Evolutionary conservation across 2,888 invertebrate species (phyloP), one percentile per base, ranked within the genome.

Genomic region (Polyommatus iphigenia): DNA sequence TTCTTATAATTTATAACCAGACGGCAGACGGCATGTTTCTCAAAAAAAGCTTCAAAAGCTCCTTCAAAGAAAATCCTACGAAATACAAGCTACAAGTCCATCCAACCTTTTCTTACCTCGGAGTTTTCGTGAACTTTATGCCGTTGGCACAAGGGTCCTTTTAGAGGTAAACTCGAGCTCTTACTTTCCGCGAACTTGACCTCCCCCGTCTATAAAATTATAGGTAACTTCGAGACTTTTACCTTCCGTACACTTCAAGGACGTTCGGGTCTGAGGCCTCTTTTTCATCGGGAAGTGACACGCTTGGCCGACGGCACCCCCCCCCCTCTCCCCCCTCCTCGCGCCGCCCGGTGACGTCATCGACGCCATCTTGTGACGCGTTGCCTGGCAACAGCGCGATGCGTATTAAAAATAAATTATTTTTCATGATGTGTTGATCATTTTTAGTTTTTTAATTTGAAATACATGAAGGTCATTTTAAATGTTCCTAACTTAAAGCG

Each of bases 291-390:
- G 91, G 92, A 92, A 92, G 90, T 91, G 90, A 90, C 89, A 90
- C 90, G 89, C 88, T 90, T 88, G 88, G 85, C 87, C 84, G 84
- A 54, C 83, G 86, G 90, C 89, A 90, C 91, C 91, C 91, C 90
- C 90, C 88, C 88, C 84, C 87, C 86, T 81, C 91, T 90, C 13
- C 32, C 32, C 32, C 90, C 81, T 84, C 24, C 20, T 82, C 83
- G 83, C 84, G 81, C 81, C 84, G 81, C 84, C 83, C 82, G 84
- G 83, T 93, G 92, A 93, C 94, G 94, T 93, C 91, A 93, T 83
- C 86, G 84, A 85, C 92, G 93, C 93, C 94, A 94, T 94, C 93
- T 94, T 94, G 92, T 88, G 87, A 88, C 87, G 87, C 89, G 93
- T 94, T 92, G 92, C 93, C 85, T 86, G 84, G 94, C 93, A 92